Base-by-base conservation (phyloP, 2,797 vertebrate genomes). In the Mus caroli region DNA sequence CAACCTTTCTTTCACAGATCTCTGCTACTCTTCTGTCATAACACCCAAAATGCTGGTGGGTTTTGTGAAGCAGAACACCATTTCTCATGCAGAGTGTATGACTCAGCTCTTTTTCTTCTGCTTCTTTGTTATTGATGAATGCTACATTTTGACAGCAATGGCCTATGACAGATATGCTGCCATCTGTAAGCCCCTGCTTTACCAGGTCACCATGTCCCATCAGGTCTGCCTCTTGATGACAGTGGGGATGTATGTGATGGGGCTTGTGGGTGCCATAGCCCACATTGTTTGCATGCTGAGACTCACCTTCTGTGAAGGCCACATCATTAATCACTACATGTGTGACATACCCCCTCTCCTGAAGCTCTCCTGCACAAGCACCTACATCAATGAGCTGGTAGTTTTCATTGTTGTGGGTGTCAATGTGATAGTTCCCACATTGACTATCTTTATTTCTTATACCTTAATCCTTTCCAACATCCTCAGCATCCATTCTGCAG, bases 141-240 rank as follows among this genome's bases (percentile, higher is more conserved):
- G 97, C 34, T 95, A 34, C 40, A 43, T 97, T 54, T 88, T 98
- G 76, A 96, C 97, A 6, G 92, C 91, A 34, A 98, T 98, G 97
- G 97, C 97, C 0, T 97, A 97, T 84, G 97, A 97, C 60, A 88
- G 92, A 24, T 97, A 97, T 60, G 88, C 93, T 71, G 91, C 97
- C 37, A 97, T 98, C 86, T 98, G 97, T 71, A 97, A 96, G 26
- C 97, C 98, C 7, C 94, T 98, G 46, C 80, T 97, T 3, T 98
- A 98, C 12, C 92, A 60, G 14, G n/a, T 37, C n/a, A 71, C n/a
- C 8, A 71, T 71, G 67, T 71, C 67, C 7, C n/a, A 71, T 20
- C 17, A 20, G 6, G 67, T 71, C 7, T 71, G 67, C 67, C 17
- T 37, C 7, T 71, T 37, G n/a, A 71, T 71, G 67, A 71, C n/a